These are phyloP conservation scores for Dinocampus coccinellae DNA, from an alignment of 2,888 invertebrate genomes.

Conservation along the genomic window DNA sequence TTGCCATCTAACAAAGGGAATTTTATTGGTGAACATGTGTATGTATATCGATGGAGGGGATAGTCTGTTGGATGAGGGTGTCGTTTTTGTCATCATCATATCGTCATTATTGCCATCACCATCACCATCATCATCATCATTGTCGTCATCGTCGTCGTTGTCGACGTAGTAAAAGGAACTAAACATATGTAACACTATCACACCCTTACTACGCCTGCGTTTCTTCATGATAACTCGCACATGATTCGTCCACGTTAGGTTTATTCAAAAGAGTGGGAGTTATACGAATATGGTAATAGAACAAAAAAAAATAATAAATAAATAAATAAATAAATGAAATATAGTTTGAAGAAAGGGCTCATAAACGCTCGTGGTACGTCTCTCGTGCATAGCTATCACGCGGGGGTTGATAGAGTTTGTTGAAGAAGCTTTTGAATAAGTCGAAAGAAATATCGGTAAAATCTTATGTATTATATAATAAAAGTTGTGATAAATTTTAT, in stretches of 20 bases:
- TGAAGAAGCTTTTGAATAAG: constrained; percentile 11
- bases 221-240: constrained; percentile 38
- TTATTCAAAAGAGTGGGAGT: constrained; percentile 9
- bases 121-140: too few species aligned
- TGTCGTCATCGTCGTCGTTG: neutral
- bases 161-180: neutral
- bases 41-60: neutral
- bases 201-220: constrained; percentile 15
- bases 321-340: too few species aligned
- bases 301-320: neutral
- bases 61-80: too few species aligned
- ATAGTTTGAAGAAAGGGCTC: neutral
- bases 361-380: neutral
- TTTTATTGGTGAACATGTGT: neutral
- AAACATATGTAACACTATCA: neutral
- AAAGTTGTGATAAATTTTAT: neutral
- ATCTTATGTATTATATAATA: too few species aligned
- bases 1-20: neutral
- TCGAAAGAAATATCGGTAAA: neutral
- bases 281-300: constrained; percentile 7
- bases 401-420: constrained; percentile 1
- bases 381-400: neutral
- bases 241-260: constrained; percentile 65
- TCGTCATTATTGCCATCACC: too few species aligned
- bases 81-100: too few species aligned